A percentile compares a stretch with the other conserved stretches of the same genome.
Evolutionary conservation across 2,797 vertebrate genomes (phyloP).

Genomic region (Pantherophis vulpinus): DNA sequence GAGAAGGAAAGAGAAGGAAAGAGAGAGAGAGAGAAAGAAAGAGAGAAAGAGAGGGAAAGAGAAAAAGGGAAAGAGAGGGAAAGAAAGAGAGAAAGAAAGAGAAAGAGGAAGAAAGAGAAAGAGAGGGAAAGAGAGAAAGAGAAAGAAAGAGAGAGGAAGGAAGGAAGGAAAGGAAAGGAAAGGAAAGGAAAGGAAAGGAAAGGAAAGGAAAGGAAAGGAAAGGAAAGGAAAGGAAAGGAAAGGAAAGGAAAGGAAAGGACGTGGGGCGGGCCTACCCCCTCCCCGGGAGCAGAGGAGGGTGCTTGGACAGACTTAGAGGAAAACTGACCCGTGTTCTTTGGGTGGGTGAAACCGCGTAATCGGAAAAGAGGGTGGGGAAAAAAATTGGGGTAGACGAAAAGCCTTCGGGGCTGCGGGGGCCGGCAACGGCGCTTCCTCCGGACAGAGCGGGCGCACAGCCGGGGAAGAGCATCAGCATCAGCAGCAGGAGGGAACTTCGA

Average conservation of each 20-base stretch:
- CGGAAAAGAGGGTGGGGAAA: conserved; percentile 43
- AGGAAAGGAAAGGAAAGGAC: too few species aligned
- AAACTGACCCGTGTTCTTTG: conserved; percentile 64
- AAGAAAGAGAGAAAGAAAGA: too few species aligned
- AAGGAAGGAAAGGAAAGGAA: too few species aligned
- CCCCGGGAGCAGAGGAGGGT: conserved; percentile 50
- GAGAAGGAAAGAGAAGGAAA: fast-evolving
- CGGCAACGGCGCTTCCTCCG: conserved; percentile 42
- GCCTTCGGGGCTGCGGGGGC: conserved; percentile 44
- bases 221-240: too few species aligned
- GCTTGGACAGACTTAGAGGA: conserved; percentile 59
- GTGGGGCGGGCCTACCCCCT: conserved; percentile 21
- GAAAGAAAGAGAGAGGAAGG: too few species aligned
- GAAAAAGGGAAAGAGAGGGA: too few species aligned
- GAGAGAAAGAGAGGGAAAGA: too few species aligned
- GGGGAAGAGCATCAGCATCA: background rate
- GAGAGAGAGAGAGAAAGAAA: too few species aligned
- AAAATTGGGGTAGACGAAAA: conserved; percentile 50
- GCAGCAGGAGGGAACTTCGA: background rate
- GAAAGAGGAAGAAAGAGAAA: too few species aligned
- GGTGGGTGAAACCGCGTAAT: conserved; percentile 41
- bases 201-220: too few species aligned
- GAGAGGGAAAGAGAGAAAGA: too few species aligned
- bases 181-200: too few species aligned
- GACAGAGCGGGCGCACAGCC: conserved; percentile 37